Evolutionary conservation across 1,140 invertebrate genomes (phyloP).

Genomic region (Drosophila insularis): DNA sequence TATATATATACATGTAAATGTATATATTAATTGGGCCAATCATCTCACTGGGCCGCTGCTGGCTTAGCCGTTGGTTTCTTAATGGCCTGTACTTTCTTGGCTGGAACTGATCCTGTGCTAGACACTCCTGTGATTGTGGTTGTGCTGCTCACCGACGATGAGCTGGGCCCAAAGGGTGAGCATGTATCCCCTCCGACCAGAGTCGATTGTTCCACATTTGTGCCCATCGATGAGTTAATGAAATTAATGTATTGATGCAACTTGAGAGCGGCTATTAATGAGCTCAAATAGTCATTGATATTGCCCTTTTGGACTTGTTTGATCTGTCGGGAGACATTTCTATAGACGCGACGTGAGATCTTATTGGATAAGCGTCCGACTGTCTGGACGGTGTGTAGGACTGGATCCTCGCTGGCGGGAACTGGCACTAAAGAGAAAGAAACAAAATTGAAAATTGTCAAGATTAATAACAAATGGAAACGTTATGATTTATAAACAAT

Average conservation of each 20-base stretch:
- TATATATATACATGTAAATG: neutral
- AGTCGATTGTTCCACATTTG: conserved; percentile 77
- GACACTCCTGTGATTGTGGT: too few relatives aligned
- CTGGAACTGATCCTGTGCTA: conserved; percentile 8
- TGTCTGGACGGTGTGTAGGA: conserved; percentile 87
- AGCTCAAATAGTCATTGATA: conserved; percentile 85
- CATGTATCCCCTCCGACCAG: conserved; percentile 50
- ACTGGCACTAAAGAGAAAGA: conserved; percentile 83
- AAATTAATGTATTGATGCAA: conserved; percentile 84
- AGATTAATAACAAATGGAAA: neutral
- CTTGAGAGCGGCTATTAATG: conserved; percentile 85
- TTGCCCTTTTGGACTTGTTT: conserved; percentile 84
- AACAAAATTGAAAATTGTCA: neutral
- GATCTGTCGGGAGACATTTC: conserved; percentile 85
- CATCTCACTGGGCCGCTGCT: conserved; percentile 25
- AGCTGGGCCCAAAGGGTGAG: conserved; percentile 47
- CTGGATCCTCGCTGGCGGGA: conserved; percentile 85
- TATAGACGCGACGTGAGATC: conserved; percentile 86
- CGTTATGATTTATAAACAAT: neutral
- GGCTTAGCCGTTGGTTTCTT: conserved; percentile 40
- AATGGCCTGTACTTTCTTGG: conserved; percentile 21
- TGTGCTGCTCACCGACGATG: neutral
- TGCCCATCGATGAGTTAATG: conserved; percentile 82
- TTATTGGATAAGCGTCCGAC: conserved; percentile 88
- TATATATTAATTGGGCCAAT: conserved; percentile 9